Conservation (phyloP, 2,113 vertebrate genomes). For the Notothenia coriiceps region DNA sequence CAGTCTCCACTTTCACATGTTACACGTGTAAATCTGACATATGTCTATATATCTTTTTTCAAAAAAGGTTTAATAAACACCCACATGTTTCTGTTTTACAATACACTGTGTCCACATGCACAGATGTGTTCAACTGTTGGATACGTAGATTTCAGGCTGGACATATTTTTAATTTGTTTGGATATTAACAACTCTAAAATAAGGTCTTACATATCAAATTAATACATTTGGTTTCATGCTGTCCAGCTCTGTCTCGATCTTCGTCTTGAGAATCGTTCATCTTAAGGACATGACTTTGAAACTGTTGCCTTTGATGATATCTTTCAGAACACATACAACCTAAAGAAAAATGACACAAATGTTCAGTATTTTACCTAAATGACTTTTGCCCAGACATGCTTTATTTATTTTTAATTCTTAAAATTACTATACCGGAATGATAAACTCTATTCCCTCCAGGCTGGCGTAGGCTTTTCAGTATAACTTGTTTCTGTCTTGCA, state of each 20-base stretch:
- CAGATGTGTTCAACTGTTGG: no score
- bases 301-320: background rate
- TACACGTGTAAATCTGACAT: no score
- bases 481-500: background rate
- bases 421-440: no score
- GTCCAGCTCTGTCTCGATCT: background rate
- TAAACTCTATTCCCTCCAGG: background rate
- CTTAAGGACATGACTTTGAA: background rate
- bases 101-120: no score
- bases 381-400: background rate
- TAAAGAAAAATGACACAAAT: background rate
- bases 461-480: background rate
- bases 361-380: background rate
- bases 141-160: no score
- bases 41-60: no score
- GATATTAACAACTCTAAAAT: background rate
- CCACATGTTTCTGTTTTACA: no score
- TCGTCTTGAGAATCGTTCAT: background rate
- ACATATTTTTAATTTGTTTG: background rate
- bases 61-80: no score
- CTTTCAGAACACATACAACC: background rate
- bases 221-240: background rate
- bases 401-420: background rate
- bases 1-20: no score
- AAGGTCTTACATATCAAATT: background rate